Base-by-base conservation (phyloP, 2,113 vertebrate genomes). In the Callipepla californica region DNA sequence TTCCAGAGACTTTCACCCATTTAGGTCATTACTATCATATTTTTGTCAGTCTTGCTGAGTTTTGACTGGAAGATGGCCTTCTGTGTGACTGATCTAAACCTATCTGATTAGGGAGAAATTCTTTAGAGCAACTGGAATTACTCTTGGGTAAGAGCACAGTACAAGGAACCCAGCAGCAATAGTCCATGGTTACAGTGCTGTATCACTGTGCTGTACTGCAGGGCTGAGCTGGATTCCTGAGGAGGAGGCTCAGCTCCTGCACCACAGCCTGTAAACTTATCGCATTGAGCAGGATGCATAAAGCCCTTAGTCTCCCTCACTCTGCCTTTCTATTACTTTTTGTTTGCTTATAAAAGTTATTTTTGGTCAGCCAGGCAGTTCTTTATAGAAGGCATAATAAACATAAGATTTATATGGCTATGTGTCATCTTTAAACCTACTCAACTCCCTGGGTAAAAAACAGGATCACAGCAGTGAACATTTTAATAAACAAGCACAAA, bases 401-500 rank as follows among this genome's bases (percentile, higher is more conserved):
- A 89, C 59, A 69, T 18, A 63, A 87, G 57, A 92, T 96, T 94
- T 92, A 80, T 92, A 85, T 47, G 85, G 63, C 67, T 91, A 40
- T 72, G 89, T 93, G 92, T 94, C 89, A 78, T 90, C 72, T 89
- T 91, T 94, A 92, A 96, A 92, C 75, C 68, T 83, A 90, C 85
- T 93, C 85, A 61, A 7, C 72, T 94, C 72, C n/a, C 79, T 0
- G 47, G 61, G 79, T 92, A 75, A 94, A 94, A 95, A 96, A 70
- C 22, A 6, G 72, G 73, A 95, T 92, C 91, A 85, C 93, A 95
- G 75, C 84, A 91, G 96, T 87, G 79, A 93, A 80, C 75, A 83
- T 92, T 94, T 96, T 95, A 92, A 96, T 95, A 96, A 94, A 94
- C 81, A 95, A 95, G 89, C 75, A 59, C 19, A 67, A 87, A 87